Percentiles rank a stretch among this genome's conserved stretches.
These are phyloP conservation scores for Drosophila cracens DNA, from an alignment of 2,888 invertebrate species.

Conservation along the genomic window DNA sequence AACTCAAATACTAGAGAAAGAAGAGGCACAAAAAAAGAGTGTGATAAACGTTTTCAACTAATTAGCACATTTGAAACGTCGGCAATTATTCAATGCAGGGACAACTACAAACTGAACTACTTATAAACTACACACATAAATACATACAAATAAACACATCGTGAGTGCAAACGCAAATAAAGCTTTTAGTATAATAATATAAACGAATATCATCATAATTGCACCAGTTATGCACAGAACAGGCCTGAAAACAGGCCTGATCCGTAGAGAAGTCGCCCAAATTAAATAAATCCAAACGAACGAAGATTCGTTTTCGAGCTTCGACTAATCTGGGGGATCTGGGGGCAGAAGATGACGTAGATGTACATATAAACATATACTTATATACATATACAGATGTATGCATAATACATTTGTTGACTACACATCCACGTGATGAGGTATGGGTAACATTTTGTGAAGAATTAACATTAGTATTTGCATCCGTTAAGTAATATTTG, in stretches of 20 bases:
- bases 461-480: neutral
- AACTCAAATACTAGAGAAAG: conserved; percentile 14
- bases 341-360: neutral
- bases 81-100: conserved; percentile 53
- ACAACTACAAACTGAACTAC: conserved; percentile 31
- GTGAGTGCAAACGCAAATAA: conserved; percentile 17
- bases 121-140: conserved; percentile 3
- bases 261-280: conserved; percentile 1
- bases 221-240: conserved; percentile 32
- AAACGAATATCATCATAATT: conserved; percentile 10
- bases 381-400: neutral
- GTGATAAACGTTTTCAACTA: conserved; percentile 72
- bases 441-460: neutral
- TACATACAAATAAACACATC: conserved; percentile 13
- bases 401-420: neutral
- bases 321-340: neutral
- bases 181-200: conserved; percentile 33
- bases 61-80: conserved; percentile 65
- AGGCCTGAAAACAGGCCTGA: neutral
- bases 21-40: conserved; percentile 26
- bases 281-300: conserved; percentile 23
- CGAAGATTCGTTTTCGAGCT: neutral
- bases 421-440: neutral
- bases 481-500: neutral
- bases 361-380: neutral